phyloP scores from a whole-genome alignment of 2,113 vertebrate species.

The Turdus rufiventris region DNA sequence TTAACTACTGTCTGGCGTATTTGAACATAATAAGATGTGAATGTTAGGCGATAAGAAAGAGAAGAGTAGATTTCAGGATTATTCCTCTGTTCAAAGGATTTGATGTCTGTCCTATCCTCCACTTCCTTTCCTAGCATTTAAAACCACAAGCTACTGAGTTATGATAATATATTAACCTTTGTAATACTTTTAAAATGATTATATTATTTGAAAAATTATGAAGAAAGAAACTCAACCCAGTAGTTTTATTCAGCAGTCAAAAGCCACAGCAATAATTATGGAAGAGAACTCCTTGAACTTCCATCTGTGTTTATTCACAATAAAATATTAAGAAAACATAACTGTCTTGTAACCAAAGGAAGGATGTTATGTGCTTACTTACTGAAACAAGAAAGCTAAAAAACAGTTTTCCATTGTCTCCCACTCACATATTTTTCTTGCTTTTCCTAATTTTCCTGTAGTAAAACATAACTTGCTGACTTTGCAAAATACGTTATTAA shows the following conservation, averaged over 20 bases:
- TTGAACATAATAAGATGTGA: conserved; percentile 54
- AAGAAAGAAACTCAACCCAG: background rate
- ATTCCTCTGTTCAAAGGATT: conserved; percentile 30
- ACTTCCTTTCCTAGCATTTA: background rate
- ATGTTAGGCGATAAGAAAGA: conserved; percentile 11
- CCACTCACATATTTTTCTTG: background rate
- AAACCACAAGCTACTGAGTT: background rate
- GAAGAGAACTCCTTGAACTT: background rate
- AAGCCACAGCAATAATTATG: background rate
- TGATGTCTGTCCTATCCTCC: background rate
- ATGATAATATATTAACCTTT: background rate
- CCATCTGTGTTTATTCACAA: background rate
- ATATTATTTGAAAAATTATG: background rate
- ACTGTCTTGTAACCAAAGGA: background rate
- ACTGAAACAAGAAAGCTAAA: background rate
- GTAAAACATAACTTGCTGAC: background rate
- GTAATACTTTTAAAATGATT: background rate
- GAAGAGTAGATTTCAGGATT: conserved; percentile 47
- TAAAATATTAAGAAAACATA: background rate
- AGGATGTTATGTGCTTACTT: background rate
- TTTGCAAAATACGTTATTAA: background rate
- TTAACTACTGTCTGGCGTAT: conserved; percentile 42
- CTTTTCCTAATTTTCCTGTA: conserved; percentile 15
- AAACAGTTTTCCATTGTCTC: background rate
- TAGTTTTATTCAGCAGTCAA: background rate